Conservation (phyloP, 1,140 invertebrate species). For the Bombyx mori region DNA sequence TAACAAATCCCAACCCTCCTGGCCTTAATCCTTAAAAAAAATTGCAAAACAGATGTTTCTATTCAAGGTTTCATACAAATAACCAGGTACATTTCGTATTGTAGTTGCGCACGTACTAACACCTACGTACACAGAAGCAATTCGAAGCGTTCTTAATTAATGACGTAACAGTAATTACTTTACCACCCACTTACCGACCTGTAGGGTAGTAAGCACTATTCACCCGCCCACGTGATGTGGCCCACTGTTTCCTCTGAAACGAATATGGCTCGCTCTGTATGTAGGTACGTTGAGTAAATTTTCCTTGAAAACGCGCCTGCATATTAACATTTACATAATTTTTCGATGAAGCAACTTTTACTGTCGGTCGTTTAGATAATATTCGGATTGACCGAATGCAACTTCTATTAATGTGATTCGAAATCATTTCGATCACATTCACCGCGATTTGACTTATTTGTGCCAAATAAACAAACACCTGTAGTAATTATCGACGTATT, state of each 20-base stretch:
- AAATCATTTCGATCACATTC: too few species aligned
- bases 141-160: not conserved
- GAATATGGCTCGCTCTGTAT: slow-evolving; percentile 17
- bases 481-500: too few species aligned
- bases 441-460: too few species aligned
- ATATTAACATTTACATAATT: slow-evolving; percentile 9
- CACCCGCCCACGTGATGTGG: slow-evolving; percentile 14
- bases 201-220: slow-evolving; percentile 19
- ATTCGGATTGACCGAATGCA: not conserved
- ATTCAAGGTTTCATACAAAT: too few species aligned
- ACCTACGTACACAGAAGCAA: slow-evolving; percentile 3
- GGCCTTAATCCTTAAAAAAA: too few species aligned
- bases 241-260: slow-evolving; percentile 22
- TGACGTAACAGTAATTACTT: slow-evolving; percentile 19
- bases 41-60: too few species aligned
- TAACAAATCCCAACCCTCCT: too few species aligned
- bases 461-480: too few species aligned
- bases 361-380: too few species aligned
- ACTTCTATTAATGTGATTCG: too few species aligned
- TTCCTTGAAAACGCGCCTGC: slow-evolving; percentile 15
- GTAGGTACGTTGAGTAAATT: slow-evolving; percentile 6
- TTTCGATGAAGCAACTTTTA: slow-evolving; percentile 2
- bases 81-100: too few species aligned
- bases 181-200: slow-evolving; percentile 18
- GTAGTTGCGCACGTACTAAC: too few species aligned